Base-by-base conservation (phyloP, 1,140 invertebrate genomes). In the Apolygus lucorum region DNA sequence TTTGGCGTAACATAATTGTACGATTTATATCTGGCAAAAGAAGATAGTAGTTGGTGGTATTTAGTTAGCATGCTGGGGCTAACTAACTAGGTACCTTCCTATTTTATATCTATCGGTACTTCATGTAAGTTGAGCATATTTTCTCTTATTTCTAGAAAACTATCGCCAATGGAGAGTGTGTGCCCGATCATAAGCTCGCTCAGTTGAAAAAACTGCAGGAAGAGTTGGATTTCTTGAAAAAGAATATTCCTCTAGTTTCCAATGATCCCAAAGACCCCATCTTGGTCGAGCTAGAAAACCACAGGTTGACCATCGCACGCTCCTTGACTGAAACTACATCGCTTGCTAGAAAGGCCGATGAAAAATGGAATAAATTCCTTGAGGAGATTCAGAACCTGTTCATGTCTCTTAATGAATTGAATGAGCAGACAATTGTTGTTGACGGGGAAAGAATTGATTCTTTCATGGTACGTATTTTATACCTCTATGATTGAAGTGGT, bases 121-220 rank as follows among this genome's bases (percentile, higher is more conserved):
- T n/a, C n/a, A n/a, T n/a, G n/a, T n/a, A n/a, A n/a, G n/a, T n/a
- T n/a, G n/a, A n/a, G n/a, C n/a, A n/a, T n/a, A 8, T 42, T 42
- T 17, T 42, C 34, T 42, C 17, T 42, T 42, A 8, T 17, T 8
- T 42, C 34, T 42, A 42, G 34, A 42, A 8, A 42, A 8, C 34
- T 8, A 42, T 42, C 34, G 17, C 34, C 4, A 17, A 42, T 42
- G 34, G 34, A 59, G 54, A 21, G 8, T 13, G 54, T 4, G 54
- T 21, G 2, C 2, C 27, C 22, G 25, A 42, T 11, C 27, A 67
- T 25, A 67, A 67, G 25, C 22, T 67, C 14, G 28, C 21, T 29
- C 27, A 67, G 29, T 24, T 67, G 17, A 34, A 67, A 67, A 67
- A n/a, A 49, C 22, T 67, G 17, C 27, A 42, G 29, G 25, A 67